Evolutionary conservation across 1,140 invertebrate species (phyloP).

Genomic region (Laupala kohalensis): DNA sequence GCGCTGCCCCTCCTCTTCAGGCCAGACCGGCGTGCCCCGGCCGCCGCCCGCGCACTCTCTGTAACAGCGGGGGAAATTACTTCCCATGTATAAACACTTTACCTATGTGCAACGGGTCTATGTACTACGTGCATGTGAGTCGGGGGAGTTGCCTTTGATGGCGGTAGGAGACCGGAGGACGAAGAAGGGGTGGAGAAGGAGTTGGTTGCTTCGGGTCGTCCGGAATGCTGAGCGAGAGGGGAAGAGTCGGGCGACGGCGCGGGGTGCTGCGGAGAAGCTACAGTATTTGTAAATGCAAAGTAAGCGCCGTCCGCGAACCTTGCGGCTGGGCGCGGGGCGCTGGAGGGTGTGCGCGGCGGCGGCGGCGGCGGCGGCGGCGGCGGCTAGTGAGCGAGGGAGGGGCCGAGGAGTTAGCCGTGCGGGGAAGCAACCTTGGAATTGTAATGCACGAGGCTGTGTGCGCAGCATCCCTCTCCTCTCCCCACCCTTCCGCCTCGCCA

Average conservation of each 20-base stretch:
- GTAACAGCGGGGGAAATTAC: conserved; percentile 13
- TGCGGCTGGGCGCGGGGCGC: background rate
- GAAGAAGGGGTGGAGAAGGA: background rate
- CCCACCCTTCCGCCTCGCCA: background rate
- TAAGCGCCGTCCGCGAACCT: conserved; percentile 11
- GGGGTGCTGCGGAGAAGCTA: conserved; percentile 4
- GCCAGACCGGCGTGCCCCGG: background rate
- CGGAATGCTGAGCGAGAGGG: conserved; percentile 2
- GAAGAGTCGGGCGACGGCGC: background rate
- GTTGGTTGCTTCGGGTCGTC: background rate
- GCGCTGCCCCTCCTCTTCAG: conserved; percentile 1
- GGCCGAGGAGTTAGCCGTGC: no score
- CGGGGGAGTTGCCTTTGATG: conserved; percentile 3
- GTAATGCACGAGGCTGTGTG: background rate
- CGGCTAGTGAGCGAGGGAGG: background rate
- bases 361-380: background rate
- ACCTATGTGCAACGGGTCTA: conserved; percentile 9
- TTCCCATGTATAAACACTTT: conserved; percentile 15
- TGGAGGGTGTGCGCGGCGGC: conserved; percentile 3
- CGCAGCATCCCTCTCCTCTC: background rate
- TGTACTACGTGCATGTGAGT: background rate
- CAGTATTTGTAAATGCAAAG: conserved; percentile 15
- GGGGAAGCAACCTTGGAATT: background rate
- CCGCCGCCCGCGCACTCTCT: background rate
- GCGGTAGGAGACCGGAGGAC: conserved; percentile 1